Evolutionary conservation across 2,888 invertebrate genomes (phyloP).

Genomic region (Teinopalpus imperialis): DNA sequence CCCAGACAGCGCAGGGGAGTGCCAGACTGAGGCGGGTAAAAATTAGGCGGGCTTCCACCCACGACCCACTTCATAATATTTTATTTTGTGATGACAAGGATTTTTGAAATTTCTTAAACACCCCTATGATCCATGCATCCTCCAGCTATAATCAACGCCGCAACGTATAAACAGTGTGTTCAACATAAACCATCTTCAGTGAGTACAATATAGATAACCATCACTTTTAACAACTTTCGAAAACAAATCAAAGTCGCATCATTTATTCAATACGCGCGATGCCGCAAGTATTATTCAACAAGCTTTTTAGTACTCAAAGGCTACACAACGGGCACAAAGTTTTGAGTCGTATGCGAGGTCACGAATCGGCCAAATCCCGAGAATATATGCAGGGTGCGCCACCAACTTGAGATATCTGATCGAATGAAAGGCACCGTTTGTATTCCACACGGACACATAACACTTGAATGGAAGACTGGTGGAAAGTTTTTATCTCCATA

Average conservation of each 20-base stretch:
- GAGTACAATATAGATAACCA: too few relatives aligned
- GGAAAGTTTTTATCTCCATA: background rate
- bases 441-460: conserved; percentile 12
- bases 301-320: conserved; percentile 24
- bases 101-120: too few relatives aligned
- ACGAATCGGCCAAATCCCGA: conserved; percentile 48
- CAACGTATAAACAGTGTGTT: too few relatives aligned
- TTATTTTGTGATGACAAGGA: too few relatives aligned
- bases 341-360: conserved; percentile 44
- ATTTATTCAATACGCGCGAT: conserved; percentile 16
- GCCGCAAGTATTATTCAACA: conserved; percentile 21
- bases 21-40: too few relatives aligned
- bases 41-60: too few relatives aligned
- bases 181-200: too few relatives aligned
- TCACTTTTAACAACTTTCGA: background rate
- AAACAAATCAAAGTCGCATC: conserved; percentile 22
- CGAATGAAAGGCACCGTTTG: conserved; percentile 16
- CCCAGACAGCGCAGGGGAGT: too few relatives aligned
- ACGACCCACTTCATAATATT: too few relatives aligned
- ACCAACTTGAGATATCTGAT: conserved; percentile 40
- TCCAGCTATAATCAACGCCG: too few relatives aligned
- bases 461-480: background rate
- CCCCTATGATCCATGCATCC: too few relatives aligned
- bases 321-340: conserved; percentile 23
- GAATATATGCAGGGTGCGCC: conserved; percentile 48